Conservation (phyloP, 2,888 invertebrate genomes). For the Cordylochernes scorpioides region DNA sequence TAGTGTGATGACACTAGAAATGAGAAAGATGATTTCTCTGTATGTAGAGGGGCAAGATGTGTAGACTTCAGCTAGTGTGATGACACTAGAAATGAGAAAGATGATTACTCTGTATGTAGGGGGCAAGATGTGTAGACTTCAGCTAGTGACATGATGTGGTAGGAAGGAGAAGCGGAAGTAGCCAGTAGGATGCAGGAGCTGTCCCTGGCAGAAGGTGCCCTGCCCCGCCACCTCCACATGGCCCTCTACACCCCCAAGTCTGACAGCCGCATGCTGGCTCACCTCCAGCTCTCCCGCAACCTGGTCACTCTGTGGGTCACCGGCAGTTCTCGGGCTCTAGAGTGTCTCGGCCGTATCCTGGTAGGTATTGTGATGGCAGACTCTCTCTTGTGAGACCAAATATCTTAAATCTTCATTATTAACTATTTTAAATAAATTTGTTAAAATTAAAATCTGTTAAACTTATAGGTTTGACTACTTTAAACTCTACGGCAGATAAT, state of each 20-base stretch:
- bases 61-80: too few relatives aligned
- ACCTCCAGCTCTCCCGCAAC: conserved; percentile 66
- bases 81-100: too few relatives aligned
- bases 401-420: too few relatives aligned
- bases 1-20: too few relatives aligned
- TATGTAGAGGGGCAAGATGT: too few relatives aligned
- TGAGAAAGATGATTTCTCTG: too few relatives aligned
- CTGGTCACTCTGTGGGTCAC: conserved; percentile 86
- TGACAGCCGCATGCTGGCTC: conserved; percentile 42
- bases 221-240: conserved; percentile 67
- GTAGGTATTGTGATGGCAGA: too few relatives aligned
- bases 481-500: too few relatives aligned
- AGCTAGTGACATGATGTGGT: conserved; percentile 3
- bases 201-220: conserved; percentile 80
- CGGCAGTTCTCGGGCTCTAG: conserved; percentile 69
- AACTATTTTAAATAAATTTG: too few relatives aligned
- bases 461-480: too few relatives aligned
- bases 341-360: conserved; percentile 56
- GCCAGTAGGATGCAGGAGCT: conserved; percentile 81
- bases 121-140: not conserved
- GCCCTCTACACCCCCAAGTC: conserved; percentile 53
- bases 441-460: too few relatives aligned
- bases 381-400: too few relatives aligned
- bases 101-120: not conserved
- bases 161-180: conserved; percentile 68